Percentiles rank a stretch among this genome's conserved stretches.
These are phyloP conservation scores for Agapornis roseicollis DNA, from an alignment of 2,113 vertebrate species.

Conservation along the genomic window DNA sequence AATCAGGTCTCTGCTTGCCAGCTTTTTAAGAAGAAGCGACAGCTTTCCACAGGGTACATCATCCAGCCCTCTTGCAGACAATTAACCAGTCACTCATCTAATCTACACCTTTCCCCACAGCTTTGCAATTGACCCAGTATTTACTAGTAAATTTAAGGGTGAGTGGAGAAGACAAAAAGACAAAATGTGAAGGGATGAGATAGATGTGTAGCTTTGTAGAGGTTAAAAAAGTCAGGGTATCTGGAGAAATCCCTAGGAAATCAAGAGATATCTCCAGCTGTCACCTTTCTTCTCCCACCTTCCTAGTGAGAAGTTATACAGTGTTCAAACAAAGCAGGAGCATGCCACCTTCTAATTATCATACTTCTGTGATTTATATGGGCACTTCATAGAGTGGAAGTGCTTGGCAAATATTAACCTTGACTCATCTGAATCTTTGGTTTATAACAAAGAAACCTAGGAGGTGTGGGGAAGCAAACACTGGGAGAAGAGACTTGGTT, in stretches of 20 bases:
- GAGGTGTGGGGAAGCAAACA: background rate
- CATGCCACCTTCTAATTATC: background rate
- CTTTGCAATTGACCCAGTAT: background rate
- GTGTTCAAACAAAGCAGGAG: background rate
- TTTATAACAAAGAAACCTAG: background rate
- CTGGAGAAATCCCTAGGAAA: background rate
- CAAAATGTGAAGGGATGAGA: background rate
- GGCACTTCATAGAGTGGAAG: background rate
- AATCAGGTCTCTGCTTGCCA: background rate
- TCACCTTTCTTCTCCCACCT: background rate
- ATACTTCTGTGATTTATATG: background rate
- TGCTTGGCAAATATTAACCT: constrained; percentile 17
- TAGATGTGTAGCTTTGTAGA: background rate
- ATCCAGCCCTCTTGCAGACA: background rate
- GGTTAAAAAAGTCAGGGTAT: background rate
- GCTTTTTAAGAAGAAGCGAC: background rate
- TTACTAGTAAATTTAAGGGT: background rate
- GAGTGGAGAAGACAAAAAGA: background rate
- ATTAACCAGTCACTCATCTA: background rate
- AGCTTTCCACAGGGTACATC: background rate
- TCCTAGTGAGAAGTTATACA: background rate
- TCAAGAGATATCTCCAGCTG: background rate
- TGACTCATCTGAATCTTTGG: background rate
- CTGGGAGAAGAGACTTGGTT: background rate
- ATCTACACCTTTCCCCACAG: background rate